Base-by-base conservation (phyloP, 1,140 invertebrate genomes). In the honey bee (Apis mellifera) region DNA sequence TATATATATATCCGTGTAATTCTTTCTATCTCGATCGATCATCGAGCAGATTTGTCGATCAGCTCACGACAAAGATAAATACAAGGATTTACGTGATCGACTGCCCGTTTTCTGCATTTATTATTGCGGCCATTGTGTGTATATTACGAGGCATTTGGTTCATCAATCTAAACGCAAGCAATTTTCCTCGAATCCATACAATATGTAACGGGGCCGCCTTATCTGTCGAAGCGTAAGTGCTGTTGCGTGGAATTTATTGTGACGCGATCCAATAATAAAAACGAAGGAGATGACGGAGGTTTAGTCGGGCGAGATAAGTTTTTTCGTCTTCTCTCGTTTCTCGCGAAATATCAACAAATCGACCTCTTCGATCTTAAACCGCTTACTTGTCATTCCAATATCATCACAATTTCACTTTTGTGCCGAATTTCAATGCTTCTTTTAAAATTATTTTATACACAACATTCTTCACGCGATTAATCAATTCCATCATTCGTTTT, bases 101-200 rank as follows among this genome's bases (percentile, higher is more conserved):
- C 59, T 78, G 77, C 52, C 68, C 64, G 77, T 77, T 65, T 55
- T 60, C 65, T 76, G 60, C 42, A n/a, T 26, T 55, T 32, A 26
- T 42, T 60, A 85, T 87, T 32, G 32, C 2, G 32, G 32, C 32
- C 32, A 32, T 32, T 42, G 32, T 73, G 79, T 65, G 32, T 76
- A 77, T 42, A 64, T 87, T 84, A 77, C 74, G 50, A 48, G 9
- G 72, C 59, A 74, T 78, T 7, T 42, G 32, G 32, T 55, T 55
- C 5, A 7, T 55, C 15, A 55, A 15, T 54, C 69, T 72, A 84
- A 78, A 80, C 72, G 73, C 81, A 48, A 68, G 26, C 70, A 65
- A 60, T 65, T 83, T 86, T 86, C 86, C 77, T n/a, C 64, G 76
- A 80, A 84, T 32, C 71, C 66, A 80, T 87, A 86, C 60, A 60